phyloP scores from a whole-genome alignment of 92 coral and sea anemone species.

The Montipora capitata region DNA sequence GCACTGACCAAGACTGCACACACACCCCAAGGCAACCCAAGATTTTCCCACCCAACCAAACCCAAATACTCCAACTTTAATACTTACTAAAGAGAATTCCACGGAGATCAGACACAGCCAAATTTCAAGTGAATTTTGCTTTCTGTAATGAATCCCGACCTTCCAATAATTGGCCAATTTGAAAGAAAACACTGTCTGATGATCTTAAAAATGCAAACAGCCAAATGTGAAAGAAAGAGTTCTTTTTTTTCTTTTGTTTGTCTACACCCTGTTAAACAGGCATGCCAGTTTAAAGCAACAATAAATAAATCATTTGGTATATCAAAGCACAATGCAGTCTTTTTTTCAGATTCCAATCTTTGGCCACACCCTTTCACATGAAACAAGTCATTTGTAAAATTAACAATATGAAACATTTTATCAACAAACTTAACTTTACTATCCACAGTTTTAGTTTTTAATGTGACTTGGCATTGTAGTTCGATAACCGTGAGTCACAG shows the following conservation, averaged over 20 bases:
- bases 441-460: neutral
- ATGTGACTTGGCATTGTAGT: slow-evolving; percentile 25
- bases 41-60: slow-evolving; percentile 34
- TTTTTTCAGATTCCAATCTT: neutral
- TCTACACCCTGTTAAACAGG: neutral
- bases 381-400: neutral
- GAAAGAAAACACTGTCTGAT: neutral
- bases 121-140: neutral
- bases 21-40: neutral
- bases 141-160: neutral
- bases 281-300: slow-evolving; percentile 39
- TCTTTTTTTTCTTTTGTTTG: too few species aligned
- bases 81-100: slow-evolving; percentile 1
- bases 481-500: slow-evolving; percentile 32
- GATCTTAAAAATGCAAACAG: neutral
- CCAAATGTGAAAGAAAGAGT: too few species aligned
- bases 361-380: neutral
- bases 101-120: slow-evolving; percentile 34
- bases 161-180: neutral
- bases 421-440: neutral
- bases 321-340: slow-evolving; percentile 22
- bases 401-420: neutral
- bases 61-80: neutral
- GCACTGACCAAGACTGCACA: slow-evolving; percentile 10
- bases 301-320: slow-evolving; percentile 8